phyloP scores from a whole-genome alignment of 1,140 invertebrate genomes.

The Parapsyche elsis region DNA sequence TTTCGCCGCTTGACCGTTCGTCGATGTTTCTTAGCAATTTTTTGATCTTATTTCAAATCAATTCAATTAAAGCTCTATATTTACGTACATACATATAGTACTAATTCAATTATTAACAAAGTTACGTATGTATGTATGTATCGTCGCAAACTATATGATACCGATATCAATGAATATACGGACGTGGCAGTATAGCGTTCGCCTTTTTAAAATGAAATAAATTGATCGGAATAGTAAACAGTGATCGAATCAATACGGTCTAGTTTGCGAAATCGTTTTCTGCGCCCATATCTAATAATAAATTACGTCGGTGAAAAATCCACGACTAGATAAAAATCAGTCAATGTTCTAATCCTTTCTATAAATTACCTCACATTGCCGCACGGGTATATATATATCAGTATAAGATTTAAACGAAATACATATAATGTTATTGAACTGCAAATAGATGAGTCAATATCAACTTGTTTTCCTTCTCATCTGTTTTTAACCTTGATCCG shows the following conservation, averaged over 20 bases:
- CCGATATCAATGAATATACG: too few species aligned
- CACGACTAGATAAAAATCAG: constrained; percentile 28
- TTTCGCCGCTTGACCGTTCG: constrained; percentile 11
- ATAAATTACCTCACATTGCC: constrained; percentile 11
- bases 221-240: background rate
- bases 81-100: background rate
- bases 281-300: constrained; percentile 26
- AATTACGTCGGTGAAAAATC: constrained; percentile 6
- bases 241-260: constrained; percentile 23
- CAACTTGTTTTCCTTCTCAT: too few species aligned
- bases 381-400: background rate
- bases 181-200: too few species aligned
- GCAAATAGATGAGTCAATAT: too few species aligned
- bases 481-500: too few species aligned
- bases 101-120: too few species aligned
- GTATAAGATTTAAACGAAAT: too few species aligned
- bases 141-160: too few species aligned
- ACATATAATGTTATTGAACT: too few species aligned
- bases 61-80: background rate
- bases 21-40: background rate
- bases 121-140: too few species aligned
- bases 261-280: constrained; percentile 32
- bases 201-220: background rate
- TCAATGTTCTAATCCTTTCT: constrained; percentile 20
- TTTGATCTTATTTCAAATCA: too few species aligned